Evolutionary conservation across 2,113 vertebrate genomes (phyloP), one percentile per base, ranked within the genome.

Genomic region (Romanogobio albipinnatus): DNA sequence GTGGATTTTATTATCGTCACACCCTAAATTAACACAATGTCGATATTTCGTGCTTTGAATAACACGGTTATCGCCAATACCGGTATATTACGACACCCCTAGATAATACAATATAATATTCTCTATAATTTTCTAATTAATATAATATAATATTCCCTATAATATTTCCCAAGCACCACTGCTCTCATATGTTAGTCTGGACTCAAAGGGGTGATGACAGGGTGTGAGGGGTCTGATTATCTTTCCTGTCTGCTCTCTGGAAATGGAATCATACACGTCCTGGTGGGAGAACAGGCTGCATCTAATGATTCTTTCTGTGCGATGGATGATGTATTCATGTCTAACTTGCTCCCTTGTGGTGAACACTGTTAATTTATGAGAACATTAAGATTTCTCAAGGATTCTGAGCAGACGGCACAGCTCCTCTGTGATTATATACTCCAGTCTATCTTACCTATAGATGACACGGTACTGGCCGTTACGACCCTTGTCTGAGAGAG

Each of bases 391-490:
- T 2, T 47, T 74, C 64, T 68, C 70, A 74, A 74, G 70, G 70
- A 43, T n/a, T 5, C 5, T 26, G 43, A 15, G 39, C 6, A 13
- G n/a, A 47, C 43, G 8, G 26, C 11, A 74, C 43, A 29, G 74
- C 74, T 53, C 47, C 49, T 51, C 47, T 53, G 14, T 33, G 47
- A 43, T 71, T 43, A 43, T 59, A 59, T 8, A 13, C 68, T 43
- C 17, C 3, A 19, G 36, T 70, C 66, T 11, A 70, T 0, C 17
- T 88, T 93, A 99, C 98, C 98, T 98, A 96, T 99, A 99, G 93
- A 99, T 95, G 82, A 95, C 92, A 89, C 96, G 96, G 93, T 96
- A 99, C 87, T 98, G 98, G 88, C 97, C 97, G 77, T 99, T 98
- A 39, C 96, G 95, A 53, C 98, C 98, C 93, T 98, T 99, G 88